Evolutionary conservation across 2,113 vertebrate species (phyloP), one percentile per base, ranked within the genome.

Genomic region (Dissostichus mawsoni): DNA sequence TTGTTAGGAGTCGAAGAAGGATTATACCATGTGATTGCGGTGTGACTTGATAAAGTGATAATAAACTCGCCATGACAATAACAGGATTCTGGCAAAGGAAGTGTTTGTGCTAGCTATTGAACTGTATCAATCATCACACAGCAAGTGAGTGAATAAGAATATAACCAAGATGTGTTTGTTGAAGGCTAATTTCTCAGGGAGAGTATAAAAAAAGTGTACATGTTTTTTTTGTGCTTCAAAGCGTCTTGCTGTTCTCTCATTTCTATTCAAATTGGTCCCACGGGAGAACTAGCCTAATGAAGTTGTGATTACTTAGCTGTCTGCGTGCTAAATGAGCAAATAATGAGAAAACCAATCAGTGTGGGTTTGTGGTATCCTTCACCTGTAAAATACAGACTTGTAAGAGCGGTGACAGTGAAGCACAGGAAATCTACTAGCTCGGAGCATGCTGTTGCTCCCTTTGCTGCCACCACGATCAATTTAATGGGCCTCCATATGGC

Each of bases 401-500:
- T 36, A 47, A 73, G 73, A n/a, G 17, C 36, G 36, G 70, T 69
- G 78, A 74, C 69, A 73, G 65, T 66, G 76, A 78, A 29, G 3
- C 51, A 57, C 48, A 85, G 68, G 58, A 78, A 76, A 90, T 88
- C 67, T 64, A 81, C 18, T 6, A 10, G 66, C 20, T 2, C 25
- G 33, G 23, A 52, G 57, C 76, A 20, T 76, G 79, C 83, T 51
- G 80, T 18, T 66, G 58, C 71, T 81, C 65, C 76, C 11, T 2
- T 73, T 44, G 72, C 80, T 61, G 73, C 78, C 56, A 41, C 71
- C 11, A 0, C 33, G 8, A 89, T 92, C 83, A 84, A 88, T 89
- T 72, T 84, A 86, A 92, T 78, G 82, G 76, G 85, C 66, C 72
- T 81, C 85, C 85, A 69, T 74, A 78, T 77, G 78, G 82, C 16